phyloP scores from a whole-genome alignment of 2,888 invertebrate species.

The Eueremaeus valkanovi region DNA sequence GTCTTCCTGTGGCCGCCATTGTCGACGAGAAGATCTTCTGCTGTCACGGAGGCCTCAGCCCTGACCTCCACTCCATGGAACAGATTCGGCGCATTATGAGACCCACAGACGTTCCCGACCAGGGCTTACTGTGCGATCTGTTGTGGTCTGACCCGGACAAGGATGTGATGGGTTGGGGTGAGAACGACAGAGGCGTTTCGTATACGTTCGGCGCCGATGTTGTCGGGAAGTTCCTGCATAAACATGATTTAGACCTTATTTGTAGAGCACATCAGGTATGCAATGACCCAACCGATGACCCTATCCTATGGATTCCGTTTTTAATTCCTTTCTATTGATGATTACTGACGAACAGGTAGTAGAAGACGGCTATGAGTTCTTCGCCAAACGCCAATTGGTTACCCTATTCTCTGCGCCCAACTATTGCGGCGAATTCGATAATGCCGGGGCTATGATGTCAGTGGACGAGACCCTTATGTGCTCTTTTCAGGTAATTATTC shows the following conservation, averaged over 20 bases:
- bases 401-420: slow-evolving; percentile 88
- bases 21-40: slow-evolving; percentile 72
- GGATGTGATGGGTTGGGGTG: slow-evolving; percentile 66
- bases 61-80: slow-evolving; percentile 76
- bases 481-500: slow-evolving; percentile 86
- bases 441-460: slow-evolving; percentile 97
- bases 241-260: slow-evolving; percentile 94
- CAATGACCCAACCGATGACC: no score
- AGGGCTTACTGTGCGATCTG: slow-evolving; percentile 56
- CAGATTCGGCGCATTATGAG: slow-evolving; percentile 60
- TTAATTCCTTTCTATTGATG: no score
- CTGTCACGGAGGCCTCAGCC: slow-evolving; percentile 78
- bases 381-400: slow-evolving; percentile 92
- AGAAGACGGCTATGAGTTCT: slow-evolving; percentile 98
- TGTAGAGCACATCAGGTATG: slow-evolving; percentile 97
- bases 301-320: no score
- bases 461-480: slow-evolving; percentile 99
- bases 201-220: slow-evolving; percentile 98
- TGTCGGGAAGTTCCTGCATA: slow-evolving; percentile 89
- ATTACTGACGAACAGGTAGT: no score
- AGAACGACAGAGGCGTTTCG: slow-evolving; percentile 96
- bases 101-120: slow-evolving; percentile 60
- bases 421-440: slow-evolving; percentile 96
- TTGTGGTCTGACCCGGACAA: slow-evolving; percentile 57
- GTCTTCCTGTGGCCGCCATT: slow-evolving; percentile 67